These are phyloP conservation scores for Calypte anna DNA, from an alignment of 2,113 vertebrate species.

Conservation along the genomic window DNA sequence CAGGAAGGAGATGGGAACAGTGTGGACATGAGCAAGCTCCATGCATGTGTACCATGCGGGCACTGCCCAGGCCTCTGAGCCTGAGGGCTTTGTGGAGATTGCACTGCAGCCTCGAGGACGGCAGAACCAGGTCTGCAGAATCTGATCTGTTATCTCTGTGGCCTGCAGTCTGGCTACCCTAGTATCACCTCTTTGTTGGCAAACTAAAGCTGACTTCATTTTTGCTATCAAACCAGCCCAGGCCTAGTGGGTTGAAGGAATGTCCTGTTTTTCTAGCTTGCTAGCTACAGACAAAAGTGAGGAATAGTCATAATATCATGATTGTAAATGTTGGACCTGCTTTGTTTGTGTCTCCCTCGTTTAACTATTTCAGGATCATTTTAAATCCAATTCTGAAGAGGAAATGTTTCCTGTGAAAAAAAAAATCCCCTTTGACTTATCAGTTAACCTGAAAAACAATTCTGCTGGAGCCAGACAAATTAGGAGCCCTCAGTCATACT, in stretches of 20 bases:
- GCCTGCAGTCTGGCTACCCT: background rate
- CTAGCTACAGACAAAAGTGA: background rate
- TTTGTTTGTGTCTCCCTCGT: background rate
- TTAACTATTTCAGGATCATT: background rate
- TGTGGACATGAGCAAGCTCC: background rate
- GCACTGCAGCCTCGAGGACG: background rate
- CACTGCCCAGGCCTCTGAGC: background rate
- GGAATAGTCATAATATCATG: background rate
- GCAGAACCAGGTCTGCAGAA: background rate
- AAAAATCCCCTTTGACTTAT: background rate
- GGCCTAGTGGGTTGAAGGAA: background rate
- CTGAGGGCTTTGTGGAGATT: background rate
- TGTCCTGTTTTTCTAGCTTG: background rate
- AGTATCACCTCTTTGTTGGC: background rate
- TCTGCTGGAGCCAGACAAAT: slow-evolving; percentile 13
- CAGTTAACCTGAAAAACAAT: background rate
- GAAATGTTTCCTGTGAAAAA: background rate
- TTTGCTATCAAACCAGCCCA: background rate
- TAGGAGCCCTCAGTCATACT: background rate
- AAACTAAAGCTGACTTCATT: background rate
- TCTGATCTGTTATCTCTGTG: background rate
- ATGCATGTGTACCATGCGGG: accelerated
- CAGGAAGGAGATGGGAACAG: background rate
- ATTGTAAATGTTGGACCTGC: background rate
- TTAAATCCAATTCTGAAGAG: background rate